These are phyloP conservation scores for Pseudomyrmex dendroicus DNA, from an alignment of 1,140 invertebrate genomes.

Conservation along the genomic window DNA sequence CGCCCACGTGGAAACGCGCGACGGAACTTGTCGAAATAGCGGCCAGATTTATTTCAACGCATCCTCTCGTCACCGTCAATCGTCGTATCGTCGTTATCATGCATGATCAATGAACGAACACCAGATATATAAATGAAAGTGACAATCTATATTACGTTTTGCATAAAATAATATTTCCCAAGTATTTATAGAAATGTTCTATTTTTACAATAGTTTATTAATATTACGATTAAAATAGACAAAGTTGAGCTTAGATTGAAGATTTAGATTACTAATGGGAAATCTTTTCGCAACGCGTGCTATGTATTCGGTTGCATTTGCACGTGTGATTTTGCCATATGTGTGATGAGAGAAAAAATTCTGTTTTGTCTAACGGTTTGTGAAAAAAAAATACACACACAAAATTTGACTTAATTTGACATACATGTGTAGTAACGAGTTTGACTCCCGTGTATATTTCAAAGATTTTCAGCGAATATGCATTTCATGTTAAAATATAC, in stretches of 20 bases:
- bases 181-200: background rate
- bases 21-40: constrained; percentile 55
- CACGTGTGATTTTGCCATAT: too few relatives aligned
- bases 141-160: background rate
- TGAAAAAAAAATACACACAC: background rate
- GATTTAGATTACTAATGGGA: background rate
- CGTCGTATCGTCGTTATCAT: background rate
- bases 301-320: too few relatives aligned
- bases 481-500: background rate
- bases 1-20: constrained; percentile 55
- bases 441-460: background rate
- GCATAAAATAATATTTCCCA: constrained; percentile 15
- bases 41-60: constrained; percentile 56
- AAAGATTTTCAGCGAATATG: background rate
- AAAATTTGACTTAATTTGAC: background rate
- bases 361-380: too few relatives aligned
- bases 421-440: background rate
- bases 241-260: too few relatives aligned
- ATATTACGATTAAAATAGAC: constrained; percentile 16
- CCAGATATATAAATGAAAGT: background rate
- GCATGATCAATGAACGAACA: constrained; percentile 54
- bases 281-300: background rate
- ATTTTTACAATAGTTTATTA: constrained; percentile 33
- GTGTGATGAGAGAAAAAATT: too few relatives aligned
- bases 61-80: constrained; percentile 23